Percentiles rank a stretch among this genome's conserved stretches.
Conservation (phyloP, 2,113 vertebrate genomes). For the Colinus virginianus region DNA sequence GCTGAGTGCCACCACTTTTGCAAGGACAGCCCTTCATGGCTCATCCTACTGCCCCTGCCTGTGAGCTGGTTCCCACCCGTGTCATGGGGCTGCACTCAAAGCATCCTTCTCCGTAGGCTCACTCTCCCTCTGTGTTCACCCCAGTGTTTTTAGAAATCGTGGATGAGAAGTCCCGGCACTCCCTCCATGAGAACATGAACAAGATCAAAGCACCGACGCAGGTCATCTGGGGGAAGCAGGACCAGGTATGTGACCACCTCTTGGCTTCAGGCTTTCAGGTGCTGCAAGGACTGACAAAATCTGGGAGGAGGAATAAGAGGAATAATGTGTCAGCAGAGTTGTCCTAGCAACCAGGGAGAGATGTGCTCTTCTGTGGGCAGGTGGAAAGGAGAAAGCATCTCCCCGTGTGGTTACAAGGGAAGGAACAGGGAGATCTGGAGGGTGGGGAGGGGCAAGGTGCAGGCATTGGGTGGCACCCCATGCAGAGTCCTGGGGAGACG, state of each 20-base stretch:
- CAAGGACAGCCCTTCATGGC: accelerated
- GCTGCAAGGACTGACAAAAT: neutral
- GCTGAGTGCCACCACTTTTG: neutral
- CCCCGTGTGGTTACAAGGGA: neutral
- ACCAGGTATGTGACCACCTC: conserved; percentile 82
- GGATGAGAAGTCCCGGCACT: conserved; percentile 84
- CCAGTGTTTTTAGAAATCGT: conserved; percentile 89
- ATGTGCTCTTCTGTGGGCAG: neutral
- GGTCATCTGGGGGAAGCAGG: conserved; percentile 95
- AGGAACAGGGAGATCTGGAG: neutral
- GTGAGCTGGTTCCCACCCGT: neutral
- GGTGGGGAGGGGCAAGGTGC: neutral
- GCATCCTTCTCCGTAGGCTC: neutral
- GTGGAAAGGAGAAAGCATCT: neutral
- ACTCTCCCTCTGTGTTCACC: conserved; percentile 24
- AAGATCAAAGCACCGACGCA: conserved; percentile 88
- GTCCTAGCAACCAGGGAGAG: conserved; percentile 7
- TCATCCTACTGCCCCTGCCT: neutral
- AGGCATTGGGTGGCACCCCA: neutral
- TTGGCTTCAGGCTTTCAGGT: neutral
- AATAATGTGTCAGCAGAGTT: neutral
- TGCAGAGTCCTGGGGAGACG: no score
- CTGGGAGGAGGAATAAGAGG: neutral
- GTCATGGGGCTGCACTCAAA: neutral
- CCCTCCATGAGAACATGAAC: conserved; percentile 86